Base-by-base conservation (phyloP, 92 coral and sea anemone genomes). In the Parazoanthus atlanticus region DNA sequence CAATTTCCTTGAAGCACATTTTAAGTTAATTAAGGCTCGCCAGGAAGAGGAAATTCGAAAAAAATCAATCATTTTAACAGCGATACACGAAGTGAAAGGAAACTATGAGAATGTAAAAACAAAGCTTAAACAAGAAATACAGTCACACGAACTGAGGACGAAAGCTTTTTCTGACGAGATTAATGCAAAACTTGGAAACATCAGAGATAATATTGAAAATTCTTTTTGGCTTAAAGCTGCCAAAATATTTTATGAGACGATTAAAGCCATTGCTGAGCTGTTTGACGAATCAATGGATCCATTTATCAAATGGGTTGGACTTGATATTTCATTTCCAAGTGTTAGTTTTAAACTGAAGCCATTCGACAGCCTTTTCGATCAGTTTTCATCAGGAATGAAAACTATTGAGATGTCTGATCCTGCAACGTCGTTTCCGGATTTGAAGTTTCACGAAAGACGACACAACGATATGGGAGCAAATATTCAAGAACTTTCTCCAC, bases 211-310 rank as follows among this genome's bases (percentile, higher is more conserved):
- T 28, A 82, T 94, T 12, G 81, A 93, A 34, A 31, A 54, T 17
- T 93, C 86, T 58, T 94, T 94, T 82, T 93, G 97, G 95, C 86
- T 94, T 8, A 79, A 87, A 78, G 97, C 94, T 5, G 95, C 97
- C 9, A 84, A 89, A 32, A 91, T 84, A 33, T 21, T 94, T 76
- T 89, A 94, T 86, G 66, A 80, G 11, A 12, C 86, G 67, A 17
- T 93, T 19, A 79, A 91, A 32, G 90, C 49, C 17, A 23, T 85
- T 19, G 93, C 96, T 3, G 32, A 49, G 1, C 6, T 91, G 16
- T 94, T 94, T 82, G 95, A 93, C 9, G 76, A 80, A 17, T 81
- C 92, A 19, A 86, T 92, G 15, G 89, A 76, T 54, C 97, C 95
- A n/a, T 94, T 94, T 71, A 93, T 93, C 11, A 43, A 80, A 41